Evolutionary conservation across 1,140 invertebrate species (phyloP).

Genomic region (Psix sp.): DNA sequence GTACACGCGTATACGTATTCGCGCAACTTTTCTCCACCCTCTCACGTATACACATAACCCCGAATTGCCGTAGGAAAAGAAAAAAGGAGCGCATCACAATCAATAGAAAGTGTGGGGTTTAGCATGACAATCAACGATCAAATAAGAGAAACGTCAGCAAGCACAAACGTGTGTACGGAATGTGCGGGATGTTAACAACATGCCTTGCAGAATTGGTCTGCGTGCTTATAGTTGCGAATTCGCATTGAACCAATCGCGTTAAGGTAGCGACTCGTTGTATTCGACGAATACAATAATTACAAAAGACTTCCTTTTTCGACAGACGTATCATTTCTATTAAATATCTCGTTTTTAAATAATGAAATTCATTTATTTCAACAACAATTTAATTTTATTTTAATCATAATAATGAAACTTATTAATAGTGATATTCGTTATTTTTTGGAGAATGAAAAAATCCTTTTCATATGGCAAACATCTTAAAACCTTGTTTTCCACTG

Average conservation of each 20-base stretch:
- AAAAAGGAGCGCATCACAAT: conserved; percentile 56
- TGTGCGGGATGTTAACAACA: conserved; percentile 54
- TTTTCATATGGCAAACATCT: conserved; percentile 7
- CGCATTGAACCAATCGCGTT: conserved; percentile 17
- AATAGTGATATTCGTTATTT: background rate
- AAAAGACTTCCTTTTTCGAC: background rate
- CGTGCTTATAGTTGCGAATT: conserved; percentile 21
- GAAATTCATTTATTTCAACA: no score
- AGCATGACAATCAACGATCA: conserved; percentile 68
- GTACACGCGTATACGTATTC: conserved; percentile 38
- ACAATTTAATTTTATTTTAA: no score
- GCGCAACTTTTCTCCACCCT: conserved; percentile 48
- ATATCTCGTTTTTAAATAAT: no score
- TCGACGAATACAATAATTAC: conserved; percentile 37
- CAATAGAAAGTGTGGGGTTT: conserved; percentile 60
- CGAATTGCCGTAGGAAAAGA: conserved; percentile 57
- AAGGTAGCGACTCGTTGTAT: conserved; percentile 14
- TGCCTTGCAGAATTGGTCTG: conserved; percentile 35
- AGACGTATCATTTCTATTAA: no score
- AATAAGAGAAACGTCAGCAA: conserved; percentile 62
- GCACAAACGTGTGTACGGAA: conserved; percentile 47
- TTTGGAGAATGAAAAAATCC: background rate
- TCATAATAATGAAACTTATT: no score
- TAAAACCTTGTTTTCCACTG: conserved; percentile 26
- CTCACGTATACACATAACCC: conserved; percentile 48